Evolutionary conservation across 2,888 invertebrate species (phyloP).

Genomic region (Cataglyphis altisquamis): DNA sequence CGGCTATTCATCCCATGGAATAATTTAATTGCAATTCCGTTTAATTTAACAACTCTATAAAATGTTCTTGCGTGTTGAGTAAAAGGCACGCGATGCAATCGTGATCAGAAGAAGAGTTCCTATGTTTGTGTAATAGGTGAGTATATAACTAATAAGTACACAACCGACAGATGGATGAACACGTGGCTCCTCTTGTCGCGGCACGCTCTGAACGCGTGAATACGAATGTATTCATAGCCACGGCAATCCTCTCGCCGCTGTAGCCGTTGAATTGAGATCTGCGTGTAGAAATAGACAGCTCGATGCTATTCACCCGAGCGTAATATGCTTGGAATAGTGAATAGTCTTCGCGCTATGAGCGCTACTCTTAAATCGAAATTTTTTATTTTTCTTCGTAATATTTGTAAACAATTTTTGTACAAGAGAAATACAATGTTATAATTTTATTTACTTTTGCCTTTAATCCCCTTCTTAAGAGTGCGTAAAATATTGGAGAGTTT

Average conservation of each 20-base stretch:
- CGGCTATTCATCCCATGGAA: not conserved
- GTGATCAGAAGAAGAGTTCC: slow-evolving; percentile 30
- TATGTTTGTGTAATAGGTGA: slow-evolving; percentile 11
- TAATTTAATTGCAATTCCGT: not conserved
- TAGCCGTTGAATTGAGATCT: slow-evolving; percentile 35
- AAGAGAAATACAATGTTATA: not conserved
- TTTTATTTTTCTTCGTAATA: too few species aligned
- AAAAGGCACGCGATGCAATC: slow-evolving; percentile 33
- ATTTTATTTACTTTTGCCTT: not conserved
- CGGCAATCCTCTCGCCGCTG: slow-evolving; percentile 12
- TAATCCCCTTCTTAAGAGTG: not conserved
- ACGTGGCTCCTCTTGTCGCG: slow-evolving; percentile 58
- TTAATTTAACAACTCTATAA: slow-evolving; percentile 27
- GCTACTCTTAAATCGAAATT: not conserved
- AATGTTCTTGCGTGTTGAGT: slow-evolving; percentile 4
- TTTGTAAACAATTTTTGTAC: not conserved
- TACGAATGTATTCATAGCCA: slow-evolving; percentile 59
- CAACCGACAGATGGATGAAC: slow-evolving; percentile 48
- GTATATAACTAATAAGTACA: slow-evolving; percentile 15
- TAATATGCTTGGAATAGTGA: slow-evolving; percentile 39
- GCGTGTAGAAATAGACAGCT: slow-evolving; percentile 32
- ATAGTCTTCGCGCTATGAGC: slow-evolving; percentile 5
- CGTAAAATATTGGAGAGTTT: too few species aligned
- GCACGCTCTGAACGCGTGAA: slow-evolving; percentile 68
- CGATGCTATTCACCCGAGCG: slow-evolving; percentile 44